phyloP scores from a whole-genome alignment of 2,113 vertebrate species.

The Melierax canorus region DNA sequence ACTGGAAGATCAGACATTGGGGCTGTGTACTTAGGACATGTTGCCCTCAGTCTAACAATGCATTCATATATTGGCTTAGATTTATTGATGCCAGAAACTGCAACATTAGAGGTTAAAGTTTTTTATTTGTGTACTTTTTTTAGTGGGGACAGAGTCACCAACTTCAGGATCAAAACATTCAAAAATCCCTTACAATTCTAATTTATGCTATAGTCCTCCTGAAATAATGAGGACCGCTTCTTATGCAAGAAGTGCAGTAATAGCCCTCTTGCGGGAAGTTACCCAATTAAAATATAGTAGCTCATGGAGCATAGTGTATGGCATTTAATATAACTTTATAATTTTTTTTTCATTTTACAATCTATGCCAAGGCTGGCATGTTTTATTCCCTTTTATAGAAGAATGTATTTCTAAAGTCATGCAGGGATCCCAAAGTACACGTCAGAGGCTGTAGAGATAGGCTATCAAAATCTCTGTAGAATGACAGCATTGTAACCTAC shows the following conservation, averaged over 20 bases:
- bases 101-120: not conserved
- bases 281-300: not conserved
- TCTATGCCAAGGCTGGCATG: slow-evolving; percentile 2
- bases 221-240: not conserved
- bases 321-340: not conserved
- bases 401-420: not conserved
- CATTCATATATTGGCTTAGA: not conserved
- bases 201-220: not conserved
- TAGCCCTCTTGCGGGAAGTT: not conserved
- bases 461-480: not conserved
- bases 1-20: not conserved
- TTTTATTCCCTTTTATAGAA: slow-evolving; percentile 23
- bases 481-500: not conserved
- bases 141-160: not conserved
- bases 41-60: not conserved
- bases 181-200: not conserved
- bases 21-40: not conserved
- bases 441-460: not conserved
- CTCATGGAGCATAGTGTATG: not conserved
- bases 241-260: not conserved
- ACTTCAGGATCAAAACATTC: not conserved
- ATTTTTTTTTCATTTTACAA: not conserved
- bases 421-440: not conserved
- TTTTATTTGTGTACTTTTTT: not conserved
- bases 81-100: not conserved